Base-by-base conservation (phyloP, 1,140 invertebrate genomes). In the Philotrypesis tridentata region DNA sequence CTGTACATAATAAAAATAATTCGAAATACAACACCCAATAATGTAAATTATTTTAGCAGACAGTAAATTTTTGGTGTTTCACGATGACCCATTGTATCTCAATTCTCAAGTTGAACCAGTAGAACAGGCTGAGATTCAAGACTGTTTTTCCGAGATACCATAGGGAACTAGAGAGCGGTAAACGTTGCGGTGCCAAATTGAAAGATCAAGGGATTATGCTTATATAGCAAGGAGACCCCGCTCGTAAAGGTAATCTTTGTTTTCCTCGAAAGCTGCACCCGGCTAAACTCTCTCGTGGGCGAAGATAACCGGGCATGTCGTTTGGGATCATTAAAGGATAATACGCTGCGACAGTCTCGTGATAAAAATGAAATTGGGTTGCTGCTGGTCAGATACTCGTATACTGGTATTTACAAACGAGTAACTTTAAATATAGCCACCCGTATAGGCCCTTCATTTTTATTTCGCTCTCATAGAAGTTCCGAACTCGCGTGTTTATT, bases 131-230 rank as follows among this genome's bases (percentile, higher is more conserved):
- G 71, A 17, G 43, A 76, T 23, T 31, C 25, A 31, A 61, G 43
- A 61, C 14, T 71, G 61, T 74, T 68, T 81, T 75, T 70, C 73
- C 31, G 31, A 75, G 76, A 82, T 76, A 82, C 27, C 17, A 48
- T 29, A 75, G 48, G 40, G 25, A 8, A 48, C 21, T 23, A 43
- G 48, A 60, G 23, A 48, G 14, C 48, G 48, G 61, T 65, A 65
- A 43, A 78, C 33, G 21, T 63, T 23, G 31, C 55, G 40, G 27
- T 80, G 80, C 82, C 83, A 86, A 89, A 89, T 88, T 88, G 86
- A 87, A 87, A 88, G 88, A 87, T 88, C 87, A 88, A 88, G 84
- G 85, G 86, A 88, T 88, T 85, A 85, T 48, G 76, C 72, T 84
- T 84, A 79, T 76, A 76, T 60, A 78, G 23, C 82, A 48, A 63